phyloP scores from a whole-genome alignment of 2,888 invertebrate species.

The Morpho helenor region DNA sequence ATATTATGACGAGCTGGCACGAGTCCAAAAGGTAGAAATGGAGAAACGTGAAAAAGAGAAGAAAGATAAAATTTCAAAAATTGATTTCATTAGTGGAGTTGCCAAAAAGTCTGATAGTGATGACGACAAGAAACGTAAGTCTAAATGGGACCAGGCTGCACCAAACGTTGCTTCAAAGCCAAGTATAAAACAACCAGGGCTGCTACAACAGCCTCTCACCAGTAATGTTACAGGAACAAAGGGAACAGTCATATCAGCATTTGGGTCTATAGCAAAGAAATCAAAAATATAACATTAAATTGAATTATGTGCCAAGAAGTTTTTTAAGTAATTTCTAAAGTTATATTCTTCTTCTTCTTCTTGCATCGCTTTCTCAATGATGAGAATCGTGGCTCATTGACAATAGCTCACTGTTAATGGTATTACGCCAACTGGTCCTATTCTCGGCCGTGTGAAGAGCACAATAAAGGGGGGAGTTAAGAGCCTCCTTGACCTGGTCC shows the following conservation, averaged over 20 bases:
- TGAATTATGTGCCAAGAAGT: not conserved
- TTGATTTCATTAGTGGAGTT: constrained; percentile 89
- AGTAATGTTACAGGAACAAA: constrained; percentile 93
- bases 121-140: constrained; percentile 91
- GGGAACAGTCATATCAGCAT: constrained; percentile 94
- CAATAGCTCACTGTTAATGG: too few relatives aligned
- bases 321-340: not conserved
- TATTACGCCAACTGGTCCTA: too few relatives aligned
- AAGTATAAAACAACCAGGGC: constrained; percentile 82
- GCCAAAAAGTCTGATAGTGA: constrained; percentile 83
- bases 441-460: too few relatives aligned
- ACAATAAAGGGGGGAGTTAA: too few relatives aligned
- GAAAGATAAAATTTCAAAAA: constrained; percentile 89
- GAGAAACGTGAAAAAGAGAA: constrained; percentile 94
- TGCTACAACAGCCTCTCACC: constrained; percentile 87
- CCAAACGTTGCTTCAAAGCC: constrained; percentile 77
- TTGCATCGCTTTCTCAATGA: too few relatives aligned
- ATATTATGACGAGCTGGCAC: constrained; percentile 94
- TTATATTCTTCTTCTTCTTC: not conserved
- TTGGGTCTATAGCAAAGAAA: constrained; percentile 94
- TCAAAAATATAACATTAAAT: constrained; percentile 65
- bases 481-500: too few relatives aligned
- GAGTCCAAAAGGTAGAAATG: constrained; percentile 94
- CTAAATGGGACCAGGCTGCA: constrained; percentile 95
- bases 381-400: too few relatives aligned